Evolutionary conservation across 2,113 vertebrate species (phyloP).

Genomic region (Istiophorus platypterus): DNA sequence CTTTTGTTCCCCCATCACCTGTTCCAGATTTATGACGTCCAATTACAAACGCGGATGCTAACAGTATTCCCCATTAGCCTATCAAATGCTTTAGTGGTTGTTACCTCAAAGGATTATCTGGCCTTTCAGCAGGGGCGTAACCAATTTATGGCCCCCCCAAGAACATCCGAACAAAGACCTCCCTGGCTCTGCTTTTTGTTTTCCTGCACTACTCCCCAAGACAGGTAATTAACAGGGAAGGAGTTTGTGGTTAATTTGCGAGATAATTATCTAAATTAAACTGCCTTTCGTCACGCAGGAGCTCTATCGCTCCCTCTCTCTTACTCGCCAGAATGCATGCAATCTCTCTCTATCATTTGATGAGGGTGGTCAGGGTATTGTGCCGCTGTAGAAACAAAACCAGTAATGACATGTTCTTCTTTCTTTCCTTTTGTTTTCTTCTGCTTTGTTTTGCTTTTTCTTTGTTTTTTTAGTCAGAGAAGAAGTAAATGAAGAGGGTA

Average conservation of each 20-base stretch:
- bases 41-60: slow-evolving; percentile 87
- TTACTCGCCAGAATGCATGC: slow-evolving; percentile 7
- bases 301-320: slow-evolving; percentile 36
- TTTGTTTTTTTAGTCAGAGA: slow-evolving; percentile 63
- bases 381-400: slow-evolving; percentile 68
- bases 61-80: slow-evolving; percentile 90
- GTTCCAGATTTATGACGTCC: slow-evolving; percentile 92
- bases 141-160: slow-evolving; percentile 76
- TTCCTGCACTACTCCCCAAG: slow-evolving; percentile 63
- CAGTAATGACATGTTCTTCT: slow-evolving; percentile 74
- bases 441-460: slow-evolving; percentile 66
- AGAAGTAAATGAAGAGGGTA: slow-evolving; percentile 70
- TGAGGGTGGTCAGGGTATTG: slow-evolving; percentile 73
- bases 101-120: slow-evolving; percentile 84
- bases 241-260: slow-evolving; percentile 81
- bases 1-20: slow-evolving; percentile 89
- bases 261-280: slow-evolving; percentile 86
- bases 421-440: slow-evolving; percentile 67
- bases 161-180: slow-evolving; percentile 77
- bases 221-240: slow-evolving; percentile 82
- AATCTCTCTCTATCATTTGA: slow-evolving; percentile 65
- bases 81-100: slow-evolving; percentile 85
- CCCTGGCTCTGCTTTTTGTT: slow-evolving; percentile 72
- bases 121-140: slow-evolving; percentile 75
- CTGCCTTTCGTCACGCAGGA: slow-evolving; percentile 61